Evolutionary conservation across 2,888 invertebrate genomes (phyloP), one percentile per base, ranked within the genome.

Genomic region (Syrista parreyssii): DNA sequence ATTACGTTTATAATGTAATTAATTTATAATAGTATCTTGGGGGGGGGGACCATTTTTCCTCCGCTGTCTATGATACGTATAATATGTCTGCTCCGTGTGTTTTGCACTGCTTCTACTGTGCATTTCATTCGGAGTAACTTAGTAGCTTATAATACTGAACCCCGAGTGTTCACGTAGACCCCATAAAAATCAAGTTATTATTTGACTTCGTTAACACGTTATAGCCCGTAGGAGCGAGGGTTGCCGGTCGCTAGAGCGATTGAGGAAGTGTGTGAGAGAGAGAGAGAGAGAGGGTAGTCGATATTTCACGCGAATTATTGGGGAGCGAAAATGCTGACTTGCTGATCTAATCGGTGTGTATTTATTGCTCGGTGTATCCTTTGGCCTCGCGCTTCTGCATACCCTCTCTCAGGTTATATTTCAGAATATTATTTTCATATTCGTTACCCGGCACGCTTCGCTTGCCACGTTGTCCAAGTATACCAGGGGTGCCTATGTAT

Each of bases 281-380:
- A 74, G 75, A 32, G 68, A 75, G 74, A 32, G 68, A 75, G 75
- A 73, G 80, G 80, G 79, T 80, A 76, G 80, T 79, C 82, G 82
- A 85, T 84, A 85, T 85, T 83, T 84, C 82, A 82, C 83, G 82
- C 84, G 84, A 85, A 84, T 85, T 85, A 85, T 85, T 84, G 85
- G 82, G 83, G 81, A 81, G 79, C 81, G 83, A 84, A 85, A 84
- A 83, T 81, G 85, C 85, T 85, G 85, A 85, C 85, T 85, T 82
- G 82, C 82, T 83, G 85, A 85, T 85, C 84, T 85, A 85, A 85
- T 85, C 85, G 84, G 77, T 79, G 79, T 82, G 81, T 85, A 85
- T 85, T 85, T 85, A 85, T 85, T 83, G 81, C 85, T 81, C 76
- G 80, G 75, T 80, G 79, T 82, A 81, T 81, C 82, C 82, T 82